Evolutionary conservation across 2,113 vertebrate species (phyloP), one percentile per base, ranked within the genome.

Genomic region (Odontophorus gujanensis): DNA sequence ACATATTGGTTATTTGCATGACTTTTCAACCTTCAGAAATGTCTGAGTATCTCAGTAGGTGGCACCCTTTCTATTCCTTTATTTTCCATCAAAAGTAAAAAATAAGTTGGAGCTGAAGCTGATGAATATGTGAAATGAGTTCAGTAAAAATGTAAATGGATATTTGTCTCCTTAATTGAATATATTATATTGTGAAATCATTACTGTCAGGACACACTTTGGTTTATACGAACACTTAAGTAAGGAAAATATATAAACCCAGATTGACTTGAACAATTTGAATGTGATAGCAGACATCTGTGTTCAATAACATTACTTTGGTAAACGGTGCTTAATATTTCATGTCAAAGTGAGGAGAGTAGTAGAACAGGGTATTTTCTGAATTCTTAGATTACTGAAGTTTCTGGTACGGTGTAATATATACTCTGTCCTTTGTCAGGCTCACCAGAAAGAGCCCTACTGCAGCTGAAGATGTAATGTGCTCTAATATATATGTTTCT

Each of bases 301-400:
- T 96, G 95, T 98, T 97, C 97, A 97, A 98, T 98, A 98, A 97
- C 3, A 53, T 96, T 95, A 96, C 96, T 97, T 97, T 97, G 95
- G 96, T 98, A 98, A 97, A 96, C 92, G 47, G 94, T 97, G 97
- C 98, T 98, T 98, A 98, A 98, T 98, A 97, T 98, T 98, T 98
- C 97, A 97, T 96, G 96, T 97, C 96, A 97, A 91, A 91, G 87
- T 15, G 16, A 86, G 93, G 91, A 85, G 93, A 92, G 93, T 95
- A 95, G 97, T 95, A 97, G 96, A 74, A 91, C 11, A 0, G 80
- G 87, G 82, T 96, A 96, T 96, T 96, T 95, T 97, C 92, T 95
- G 94, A 96, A 95, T 95, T 96, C 95, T 93, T 87, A 94, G 95
- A 88, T 97, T 93, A 93, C 95, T 88, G 86, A 59, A 94, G 85